Evolutionary conservation across 1,140 invertebrate genomes (phyloP).

Genomic region (Charaxes varanes): DNA sequence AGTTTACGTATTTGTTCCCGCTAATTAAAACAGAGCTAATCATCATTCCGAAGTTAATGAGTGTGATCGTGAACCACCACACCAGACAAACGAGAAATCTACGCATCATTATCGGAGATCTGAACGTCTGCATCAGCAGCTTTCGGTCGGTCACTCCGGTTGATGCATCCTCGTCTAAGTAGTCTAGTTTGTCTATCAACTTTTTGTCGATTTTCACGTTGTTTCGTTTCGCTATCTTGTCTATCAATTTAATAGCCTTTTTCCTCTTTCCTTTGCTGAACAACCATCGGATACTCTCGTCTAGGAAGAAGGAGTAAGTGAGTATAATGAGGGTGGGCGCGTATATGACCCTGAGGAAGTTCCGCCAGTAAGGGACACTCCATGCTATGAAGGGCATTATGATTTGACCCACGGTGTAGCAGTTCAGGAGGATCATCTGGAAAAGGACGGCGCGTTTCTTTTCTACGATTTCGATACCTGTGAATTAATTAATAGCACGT

Average conservation of each 20-base stretch:
- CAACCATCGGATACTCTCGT: constrained; percentile 78
- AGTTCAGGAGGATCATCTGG: constrained; percentile 60
- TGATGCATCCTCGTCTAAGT: constrained; percentile 32
- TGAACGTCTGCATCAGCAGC: constrained; percentile 50
- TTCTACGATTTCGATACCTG: constrained; percentile 61
- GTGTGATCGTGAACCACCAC: constrained; percentile 83
- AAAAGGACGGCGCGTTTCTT: constrained; percentile 49
- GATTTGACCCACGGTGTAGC: constrained; percentile 50
- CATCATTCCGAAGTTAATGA: constrained; percentile 89
- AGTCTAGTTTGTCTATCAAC: constrained; percentile 40
- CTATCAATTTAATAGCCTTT: constrained; percentile 40
- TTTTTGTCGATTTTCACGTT: constrained; percentile 37
- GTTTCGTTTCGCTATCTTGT: constrained; percentile 52
- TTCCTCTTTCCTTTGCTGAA: constrained; percentile 75
- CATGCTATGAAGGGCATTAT: constrained; percentile 58
- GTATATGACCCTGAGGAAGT: constrained; percentile 57
- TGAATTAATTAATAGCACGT: constrained; percentile 11
- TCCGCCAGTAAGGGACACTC: constrained; percentile 55
- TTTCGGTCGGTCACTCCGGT: constrained; percentile 32
- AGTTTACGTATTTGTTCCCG: constrained; percentile 82
- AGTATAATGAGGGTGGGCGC: constrained; percentile 54
- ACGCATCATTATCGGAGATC: constrained; percentile 52
- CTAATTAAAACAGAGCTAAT: constrained; percentile 85
- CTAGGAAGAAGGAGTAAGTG: constrained; percentile 52
- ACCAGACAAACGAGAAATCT: constrained; percentile 77